Conservation (phyloP, 2,888 invertebrate species). For the Fabriciana adippe region DNA sequence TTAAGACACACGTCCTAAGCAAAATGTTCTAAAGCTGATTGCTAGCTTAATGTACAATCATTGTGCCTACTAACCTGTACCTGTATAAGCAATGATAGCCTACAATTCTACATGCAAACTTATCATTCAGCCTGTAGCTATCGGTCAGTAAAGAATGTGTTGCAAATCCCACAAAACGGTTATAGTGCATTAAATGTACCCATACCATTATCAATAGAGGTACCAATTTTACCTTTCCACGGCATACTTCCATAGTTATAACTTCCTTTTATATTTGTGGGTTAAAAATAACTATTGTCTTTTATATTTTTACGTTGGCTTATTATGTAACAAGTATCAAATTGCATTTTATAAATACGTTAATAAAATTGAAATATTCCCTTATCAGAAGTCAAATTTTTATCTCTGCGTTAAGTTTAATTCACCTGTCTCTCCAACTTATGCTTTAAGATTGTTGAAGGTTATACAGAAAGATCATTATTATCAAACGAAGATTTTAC, state of each 20-base stretch:
- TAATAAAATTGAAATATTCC: not conserved
- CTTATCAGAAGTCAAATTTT: too few species aligned
- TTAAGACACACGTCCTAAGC: conserved; percentile 16
- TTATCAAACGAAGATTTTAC: too few species aligned
- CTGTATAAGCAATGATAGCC: conserved; percentile 31
- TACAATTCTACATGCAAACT: conserved; percentile 40
- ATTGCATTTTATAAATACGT: not conserved
- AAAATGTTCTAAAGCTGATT: conserved; percentile 22
- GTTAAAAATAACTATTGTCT: conserved; percentile 28
- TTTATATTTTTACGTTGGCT: conserved; percentile 16
- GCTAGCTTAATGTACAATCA: conserved; percentile 38
- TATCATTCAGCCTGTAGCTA: conserved; percentile 42
- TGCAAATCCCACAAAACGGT: conserved; percentile 37
- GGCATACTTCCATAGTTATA: conserved; percentile 36
- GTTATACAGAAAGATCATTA: too few species aligned
- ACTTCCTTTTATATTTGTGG: conserved; percentile 39
- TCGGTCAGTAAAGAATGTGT: conserved; percentile 44
- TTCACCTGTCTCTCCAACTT: too few species aligned
- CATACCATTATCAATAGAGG: conserved; percentile 32
- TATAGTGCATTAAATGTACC: conserved; percentile 34
- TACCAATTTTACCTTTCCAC: conserved; percentile 40
- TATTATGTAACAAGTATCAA: conserved; percentile 17
- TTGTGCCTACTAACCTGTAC: conserved; percentile 26
- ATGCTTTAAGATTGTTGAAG: too few species aligned
- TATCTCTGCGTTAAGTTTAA: too few species aligned